Conservation (phyloP, 2,797 vertebrate species). For the Gallinago solitaria region DNA sequence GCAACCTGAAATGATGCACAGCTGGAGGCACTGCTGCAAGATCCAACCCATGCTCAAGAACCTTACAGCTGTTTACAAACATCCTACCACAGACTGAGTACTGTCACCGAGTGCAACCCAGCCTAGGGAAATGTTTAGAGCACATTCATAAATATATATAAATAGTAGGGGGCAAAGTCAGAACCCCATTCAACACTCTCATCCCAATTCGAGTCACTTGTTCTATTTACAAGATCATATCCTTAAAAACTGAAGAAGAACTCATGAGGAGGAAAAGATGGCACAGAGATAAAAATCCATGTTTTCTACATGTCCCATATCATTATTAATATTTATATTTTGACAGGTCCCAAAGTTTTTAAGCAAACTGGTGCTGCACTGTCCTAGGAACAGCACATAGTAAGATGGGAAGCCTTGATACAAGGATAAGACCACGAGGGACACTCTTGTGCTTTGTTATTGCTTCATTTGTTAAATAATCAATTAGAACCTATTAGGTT, state of each 20-base stretch:
- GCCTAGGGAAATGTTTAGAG: not conserved
- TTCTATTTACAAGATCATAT: not conserved
- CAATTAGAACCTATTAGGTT: not conserved
- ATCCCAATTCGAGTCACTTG: not conserved
- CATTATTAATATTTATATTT: not conserved
- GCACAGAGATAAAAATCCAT: not conserved
- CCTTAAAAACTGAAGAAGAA: not conserved
- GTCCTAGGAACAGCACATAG: not conserved
- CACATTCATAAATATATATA: fast-evolving
- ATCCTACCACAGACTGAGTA: not conserved
- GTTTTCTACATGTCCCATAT: not conserved
- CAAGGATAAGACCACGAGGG: not conserved
- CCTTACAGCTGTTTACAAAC: not conserved
- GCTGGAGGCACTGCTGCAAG: not conserved
- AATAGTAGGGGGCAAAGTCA: not conserved
- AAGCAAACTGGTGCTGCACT: not conserved
- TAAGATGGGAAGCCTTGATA: not conserved
- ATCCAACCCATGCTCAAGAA: not conserved
- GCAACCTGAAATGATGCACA: not conserved
- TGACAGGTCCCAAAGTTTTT: not conserved
- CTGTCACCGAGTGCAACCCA: not conserved
- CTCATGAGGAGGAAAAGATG: not conserved
- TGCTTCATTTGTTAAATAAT: not conserved
- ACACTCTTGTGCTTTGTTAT: not conserved
- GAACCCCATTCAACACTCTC: not conserved